These are phyloP conservation scores for Dermochelys coriacea DNA, from an alignment of 2,797 vertebrate species.

Conservation along the genomic window DNA sequence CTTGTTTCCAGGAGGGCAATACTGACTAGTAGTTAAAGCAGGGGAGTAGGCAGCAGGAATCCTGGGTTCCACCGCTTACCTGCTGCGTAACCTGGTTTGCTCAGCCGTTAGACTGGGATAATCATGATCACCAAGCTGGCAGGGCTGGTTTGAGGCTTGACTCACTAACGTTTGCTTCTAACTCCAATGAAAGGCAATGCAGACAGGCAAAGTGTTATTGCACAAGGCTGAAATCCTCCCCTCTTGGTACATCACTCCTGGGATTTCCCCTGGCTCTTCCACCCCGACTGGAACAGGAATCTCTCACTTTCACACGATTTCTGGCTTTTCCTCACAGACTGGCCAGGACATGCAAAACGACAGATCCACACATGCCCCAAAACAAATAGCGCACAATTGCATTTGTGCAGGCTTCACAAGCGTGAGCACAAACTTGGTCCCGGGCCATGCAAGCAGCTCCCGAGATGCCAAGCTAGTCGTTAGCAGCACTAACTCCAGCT, in stretches of 20 bases:
- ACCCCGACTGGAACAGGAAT: neutral
- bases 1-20: neutral
- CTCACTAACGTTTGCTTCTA: neutral
- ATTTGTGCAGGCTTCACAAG: neutral
- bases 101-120: neutral
- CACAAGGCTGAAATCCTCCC: neutral
- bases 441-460: neutral
- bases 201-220: neutral
- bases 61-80: neutral
- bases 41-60: neutral
- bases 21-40: neutral
- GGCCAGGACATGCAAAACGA: neutral
- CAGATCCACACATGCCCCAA: neutral
- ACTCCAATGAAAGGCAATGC: neutral
- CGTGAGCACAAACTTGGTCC: neutral
- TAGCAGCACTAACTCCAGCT: neutral
- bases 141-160: neutral
- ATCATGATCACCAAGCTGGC: neutral
- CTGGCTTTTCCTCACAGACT: neutral
- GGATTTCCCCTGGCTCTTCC: neutral
- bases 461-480: too few relatives aligned
- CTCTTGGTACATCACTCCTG: neutral
- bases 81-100: neutral
- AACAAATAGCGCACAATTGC: neutral
- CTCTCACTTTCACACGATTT: neutral